Evolutionary conservation across 2,797 vertebrate genomes (phyloP), one percentile per base, ranked within the genome.

Genomic region (Simalia tracyae): DNA sequence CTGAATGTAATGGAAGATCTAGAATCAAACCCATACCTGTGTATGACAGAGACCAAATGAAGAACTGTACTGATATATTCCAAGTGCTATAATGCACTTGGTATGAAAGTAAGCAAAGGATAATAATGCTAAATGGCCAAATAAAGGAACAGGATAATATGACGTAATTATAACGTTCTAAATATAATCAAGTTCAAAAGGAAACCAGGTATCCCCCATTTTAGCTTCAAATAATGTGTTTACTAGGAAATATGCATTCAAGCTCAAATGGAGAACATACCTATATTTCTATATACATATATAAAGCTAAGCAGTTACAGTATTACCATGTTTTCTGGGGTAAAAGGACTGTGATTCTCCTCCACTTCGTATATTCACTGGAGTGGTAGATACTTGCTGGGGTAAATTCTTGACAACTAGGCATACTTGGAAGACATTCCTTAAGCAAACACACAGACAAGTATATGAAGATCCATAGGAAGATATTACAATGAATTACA

Each of bases 371-470:
- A 96, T 99, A 99, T 97, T 99, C 99, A 0, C 98, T 99, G 87
- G 99, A 98, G 93, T 99, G 99, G 96, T 99, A 99, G 94, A 99
- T 97, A 95, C 99, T 99, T 94, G 99, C 98, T 61, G 99, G 98
- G 61, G 98, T 99, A 94, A 99, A 99, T 97, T 99, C 99, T 76
- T 98, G 98, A 96, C 99, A 99, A 97, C 99, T 99, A 0, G 99
- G 99, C 99, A 99, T 99, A 93, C 99, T 98, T 64, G 99, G 99
- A 95, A 99, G 98, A 96, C 99, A 99, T 94, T 99, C 98, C 99
- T 99, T 94, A 89, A 95, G 15, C 36, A 15, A 64, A n/a, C 57
- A 81, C 17, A 88, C 42, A 28, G 5, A 94, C 92, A 87, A 90
- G 97, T 84, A 95, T 94, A 96, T 1, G 10, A 95, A 81, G 89